Base-by-base conservation (phyloP, 2,888 invertebrate genomes). In the Hypomecis atomaria region DNA sequence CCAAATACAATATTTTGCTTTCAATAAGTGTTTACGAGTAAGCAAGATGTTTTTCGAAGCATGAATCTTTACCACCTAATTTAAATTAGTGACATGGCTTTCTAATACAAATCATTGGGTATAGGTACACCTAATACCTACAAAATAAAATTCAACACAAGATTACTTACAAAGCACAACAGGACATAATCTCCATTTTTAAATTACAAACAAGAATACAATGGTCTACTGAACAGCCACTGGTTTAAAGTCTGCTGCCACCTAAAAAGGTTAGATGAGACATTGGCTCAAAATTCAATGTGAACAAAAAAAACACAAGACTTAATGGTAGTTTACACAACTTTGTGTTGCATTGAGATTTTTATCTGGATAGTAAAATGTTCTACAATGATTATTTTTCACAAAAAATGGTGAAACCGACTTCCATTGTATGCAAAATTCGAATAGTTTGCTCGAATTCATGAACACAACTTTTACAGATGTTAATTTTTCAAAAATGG, bases 171-270 rank as follows among this genome's bases (percentile, higher is more conserved):
- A 58, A 65, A 58, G 50, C 59, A 67, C 62, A 68, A 71, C 61
- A 65, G 65, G 48, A 63, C 65, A 65, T 66, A 68, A 70, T 70
- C 65, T 68, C 66, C 67, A 66, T 48, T 47, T 23, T 56, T 11
- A 48, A 48, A 58, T 48, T 42, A 60, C 23, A 59, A 60, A 57
- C 40, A 65, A 61, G 37, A 49, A 54, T 59, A 36, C 52, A 65
- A 60, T 58, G 64, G 59, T 66, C 53, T 56, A 34, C 40, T 23
- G 47, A 56, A 68, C 57, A 65, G 53, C 65, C 60, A 63, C 59
- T 58, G 60, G 54, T 54, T 33, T 40, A 45, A 42, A 56, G 34
- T 13, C 50, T 45, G 40, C 61, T 38, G 55, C 44, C 56, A 55
- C 36, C n/a, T 49, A 55, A 37, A 53, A 40, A 53, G 45, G 38